Base-by-base conservation (phyloP, 2,797 vertebrate genomes). In the Masticophis lateralis region DNA sequence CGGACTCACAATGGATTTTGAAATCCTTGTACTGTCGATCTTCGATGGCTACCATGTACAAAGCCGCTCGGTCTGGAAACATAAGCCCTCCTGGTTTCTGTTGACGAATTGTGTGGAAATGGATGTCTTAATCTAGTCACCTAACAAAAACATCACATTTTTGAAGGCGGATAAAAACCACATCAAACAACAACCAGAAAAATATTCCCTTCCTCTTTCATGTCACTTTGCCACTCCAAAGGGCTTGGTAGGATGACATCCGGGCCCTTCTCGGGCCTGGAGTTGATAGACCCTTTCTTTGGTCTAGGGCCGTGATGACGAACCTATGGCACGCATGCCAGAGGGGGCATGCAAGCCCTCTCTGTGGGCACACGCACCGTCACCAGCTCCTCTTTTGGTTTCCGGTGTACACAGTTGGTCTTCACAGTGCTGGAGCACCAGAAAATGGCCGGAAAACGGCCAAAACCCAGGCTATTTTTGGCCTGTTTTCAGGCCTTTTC, bases 11-110 rank as follows among this genome's bases (percentile, higher is more conserved):
- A 96, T 99, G 99, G 95, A 99, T 99, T 98, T 99, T 99, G 98
- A 99, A 99, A 98, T 99, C 99, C 98, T 99, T 99, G 97, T 99
- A 99, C 95, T 99, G 99, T 95, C 99, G 98, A 97, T 99, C 99
- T 97, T 99, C 99, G 92, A 99, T 99, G 96, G 99, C 99, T 97
- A 99, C 98, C 97, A 99, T 98, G 94, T 99, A 99, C 96, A 99
- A 98, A 95, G 99, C 98, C 94, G 99, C 99, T 92, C 99, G 98
- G 97, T 99, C 99, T 96, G 99, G 99, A 97, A 99, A 99, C 99
- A 99, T 99, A 96, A 99, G 98, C 95, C 99, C 99, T 96, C 99
- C 99, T 55, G 99, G 98, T 98, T 99, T 99, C 99, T 99, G 98
- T 98, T 98, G 98, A 98, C 98, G 98, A 98, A 98, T 98, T 97